Evolutionary conservation across 2,797 vertebrate species (phyloP), one percentile per base, ranked within the genome.

Genomic region (Hippopotamyrus pictus): DNA sequence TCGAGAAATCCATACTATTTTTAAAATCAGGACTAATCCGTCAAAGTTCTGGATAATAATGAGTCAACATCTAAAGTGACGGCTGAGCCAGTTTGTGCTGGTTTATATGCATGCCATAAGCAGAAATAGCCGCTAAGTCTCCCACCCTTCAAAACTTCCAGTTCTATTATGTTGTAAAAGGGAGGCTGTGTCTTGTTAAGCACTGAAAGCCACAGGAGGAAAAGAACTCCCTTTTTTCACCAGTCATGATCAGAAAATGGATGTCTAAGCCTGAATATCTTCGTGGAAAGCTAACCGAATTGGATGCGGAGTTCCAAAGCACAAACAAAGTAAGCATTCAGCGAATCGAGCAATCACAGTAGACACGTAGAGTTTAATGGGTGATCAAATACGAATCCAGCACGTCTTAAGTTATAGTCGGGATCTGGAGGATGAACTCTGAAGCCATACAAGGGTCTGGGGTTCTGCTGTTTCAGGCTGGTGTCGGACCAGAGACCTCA

Each of bases 1-100:
- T 48, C 4, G n/a, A 22, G 87, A 88, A 69, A 88, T 88, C 41
- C 33, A 88, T 17, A 48, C 87, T 65, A 41, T 88, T 48, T 88
- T 88, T 50, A 46, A 88, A 88, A 44, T 37, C 41, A 46, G 37
- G 41, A 57, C 87, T 37, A 65, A 37, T 69, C 51, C 7, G 8
- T 87, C 86, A 87, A 37, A 57, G 50, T 19, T 87, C 22, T 19
- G 51, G 19, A 87, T 87, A 19, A 44, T 57, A 59, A 87, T 29
- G 86, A 59, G 19, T 65, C n/a, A 50, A 25, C n/a, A 69, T 69
- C 57, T 48, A 69, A 44, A 88, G 59, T 46, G 86, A 62, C n/a
- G 54, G 33, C 17, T 86, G 33, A 22, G 7, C 37, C 54, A 69
- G 29, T n/a, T 7, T 59, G 19, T 41, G 33, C 51, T 57, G 19